Conservation (phyloP, 1,140 invertebrate genomes). For the Nixonia krombeini region DNA sequence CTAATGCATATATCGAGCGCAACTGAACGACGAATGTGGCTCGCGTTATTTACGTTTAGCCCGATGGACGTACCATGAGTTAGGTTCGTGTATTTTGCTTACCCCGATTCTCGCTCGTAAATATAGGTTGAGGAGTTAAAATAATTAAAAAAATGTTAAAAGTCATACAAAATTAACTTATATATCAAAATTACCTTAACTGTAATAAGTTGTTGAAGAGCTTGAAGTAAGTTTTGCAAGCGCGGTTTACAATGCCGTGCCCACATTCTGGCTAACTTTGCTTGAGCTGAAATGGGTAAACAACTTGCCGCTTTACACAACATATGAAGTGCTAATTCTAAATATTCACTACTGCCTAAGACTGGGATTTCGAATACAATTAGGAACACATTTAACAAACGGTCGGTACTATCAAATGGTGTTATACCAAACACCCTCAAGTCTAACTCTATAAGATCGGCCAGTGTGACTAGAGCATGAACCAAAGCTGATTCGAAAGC, state of each 20-base stretch:
- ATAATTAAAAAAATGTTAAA: neutral
- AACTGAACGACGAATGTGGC: too few species aligned
- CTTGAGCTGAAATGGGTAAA: slow-evolving; percentile 83
- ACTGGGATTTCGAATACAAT: slow-evolving; percentile 92
- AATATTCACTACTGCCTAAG: slow-evolving; percentile 83
- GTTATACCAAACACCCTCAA: slow-evolving; percentile 74
- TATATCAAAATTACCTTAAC: slow-evolving; percentile 65
- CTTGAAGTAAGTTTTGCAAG: slow-evolving; percentile 81
- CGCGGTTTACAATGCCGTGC: slow-evolving; percentile 79
- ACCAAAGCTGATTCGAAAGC: slow-evolving; percentile 82
- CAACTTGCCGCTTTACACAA: slow-evolving; percentile 84
- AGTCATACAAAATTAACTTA: slow-evolving; percentile 1
- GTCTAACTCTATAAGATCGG: slow-evolving; percentile 82
- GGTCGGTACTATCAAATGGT: slow-evolving; percentile 65
- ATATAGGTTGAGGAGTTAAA: too few species aligned
- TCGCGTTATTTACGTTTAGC: too few species aligned
- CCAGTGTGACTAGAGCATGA: slow-evolving; percentile 82
- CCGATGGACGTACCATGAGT: too few species aligned
- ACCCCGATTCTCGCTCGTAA: too few species aligned
- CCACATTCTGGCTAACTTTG: slow-evolving; percentile 85
- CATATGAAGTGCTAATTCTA: slow-evolving; percentile 85
- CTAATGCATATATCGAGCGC: too few species aligned
- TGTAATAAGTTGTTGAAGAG: slow-evolving; percentile 90
- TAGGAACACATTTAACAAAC: slow-evolving; percentile 83
- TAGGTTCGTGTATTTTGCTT: too few species aligned